Base-by-base conservation (phyloP, 1,140 invertebrate species). In the Cydia splendana region DNA sequence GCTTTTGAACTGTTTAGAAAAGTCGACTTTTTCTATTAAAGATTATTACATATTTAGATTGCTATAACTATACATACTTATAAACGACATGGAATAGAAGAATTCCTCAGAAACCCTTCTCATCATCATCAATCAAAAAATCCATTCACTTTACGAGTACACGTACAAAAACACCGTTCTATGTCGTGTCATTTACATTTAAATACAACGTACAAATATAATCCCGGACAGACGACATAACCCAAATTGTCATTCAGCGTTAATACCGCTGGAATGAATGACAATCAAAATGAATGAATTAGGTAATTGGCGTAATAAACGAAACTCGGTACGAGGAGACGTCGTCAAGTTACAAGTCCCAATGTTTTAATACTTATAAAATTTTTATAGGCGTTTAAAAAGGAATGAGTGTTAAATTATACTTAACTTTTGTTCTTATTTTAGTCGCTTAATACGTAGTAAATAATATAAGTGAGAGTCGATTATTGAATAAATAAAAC, bases 201-300 rank as follows among this genome's bases (percentile, higher is more conserved):
- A 62, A 62, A 62, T 57, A 18, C 53, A 15, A 51, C 18, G 10
- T 7, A 62, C 57, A 67, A 67, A 67, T 67, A 67, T 67, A 38
- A 67, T 67, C 65, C 30, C 65, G 28, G 30, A 67, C 65, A 38
- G 57, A 62, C 3, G 57, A 62, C 20, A 62, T 62, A 24, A 24
- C 57, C 57, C 57, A 67, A 67, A 38, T 15, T 67, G 65, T 67
- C 65, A 67, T 67, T 67, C 65, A 67, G 57, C 57, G 57, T 62
- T 62, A 62, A 67, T 38, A 34, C 65, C 30, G 65, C 4, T 2
- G 30, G 65, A 67, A 67, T 67, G 30, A 67, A 67, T 67, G 65
- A 67, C 65, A 67, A 67, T 67, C 65, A 34, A 38, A 67, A 38
- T 38, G 30, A 67, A 67, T 67, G 65, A 67, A 67, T 67, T 24